phyloP scores from a whole-genome alignment of 2,888 invertebrate species.

The Lydus trimaculatus region DNA sequence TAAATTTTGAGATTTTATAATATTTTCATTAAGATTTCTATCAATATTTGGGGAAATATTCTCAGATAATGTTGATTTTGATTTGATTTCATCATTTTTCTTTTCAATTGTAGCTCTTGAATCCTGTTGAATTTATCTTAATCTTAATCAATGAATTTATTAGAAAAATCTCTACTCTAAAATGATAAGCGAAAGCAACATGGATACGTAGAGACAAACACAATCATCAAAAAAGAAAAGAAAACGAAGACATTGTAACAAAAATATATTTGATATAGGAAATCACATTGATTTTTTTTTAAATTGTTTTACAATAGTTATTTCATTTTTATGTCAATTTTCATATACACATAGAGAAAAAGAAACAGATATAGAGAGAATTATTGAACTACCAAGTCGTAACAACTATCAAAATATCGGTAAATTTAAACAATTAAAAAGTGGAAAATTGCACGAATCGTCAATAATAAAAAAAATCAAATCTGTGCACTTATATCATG shows the following conservation, averaged over 20 bases:
- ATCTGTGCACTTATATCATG: background rate
- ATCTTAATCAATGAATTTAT: background rate
- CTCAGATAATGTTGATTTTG: conserved; percentile 47
- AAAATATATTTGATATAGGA: conserved; percentile 57
- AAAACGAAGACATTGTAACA: conserved; percentile 47
- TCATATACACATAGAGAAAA: conserved; percentile 6
- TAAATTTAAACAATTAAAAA: background rate
- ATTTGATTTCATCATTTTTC: background rate
- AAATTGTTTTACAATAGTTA: conserved; percentile 14
- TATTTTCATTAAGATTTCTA: background rate
- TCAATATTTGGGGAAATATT: conserved; percentile 41
- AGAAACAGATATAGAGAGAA: conserved; percentile 7
- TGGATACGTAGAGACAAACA: conserved; percentile 31
- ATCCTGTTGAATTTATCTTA: background rate
- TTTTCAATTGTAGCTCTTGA: background rate
- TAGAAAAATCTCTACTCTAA: background rate
- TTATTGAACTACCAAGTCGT: conserved; percentile 1
- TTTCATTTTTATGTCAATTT: background rate
- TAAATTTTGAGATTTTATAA: too few relatives aligned
- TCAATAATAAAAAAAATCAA: background rate
- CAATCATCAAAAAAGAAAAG: conserved; percentile 13
- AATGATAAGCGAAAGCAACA: conserved; percentile 26
- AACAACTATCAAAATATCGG: conserved; percentile 8
- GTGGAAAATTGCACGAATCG: background rate
- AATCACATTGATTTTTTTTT: conserved; percentile 50